A percentile compares a stretch with the other conserved stretches of the same genome.
Conservation (phyloP, 2,888 invertebrate species). For the Hedychridium roseum region DNA sequence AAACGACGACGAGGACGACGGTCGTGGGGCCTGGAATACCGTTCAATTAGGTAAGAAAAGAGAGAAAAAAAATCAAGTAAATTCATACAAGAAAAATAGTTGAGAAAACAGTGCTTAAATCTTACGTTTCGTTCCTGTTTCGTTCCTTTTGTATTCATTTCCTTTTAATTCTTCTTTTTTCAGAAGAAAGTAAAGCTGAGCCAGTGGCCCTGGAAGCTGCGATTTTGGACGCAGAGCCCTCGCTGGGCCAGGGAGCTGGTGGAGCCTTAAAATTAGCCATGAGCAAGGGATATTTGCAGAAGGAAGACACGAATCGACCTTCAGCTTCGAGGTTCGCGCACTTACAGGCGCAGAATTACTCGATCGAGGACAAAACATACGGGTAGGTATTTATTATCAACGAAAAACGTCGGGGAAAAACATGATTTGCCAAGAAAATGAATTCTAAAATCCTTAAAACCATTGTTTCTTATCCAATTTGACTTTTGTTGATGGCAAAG, state of each 20-base stretch:
- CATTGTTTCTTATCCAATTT: too few species aligned
- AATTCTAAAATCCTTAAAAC: too few species aligned
- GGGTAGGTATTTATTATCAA: constrained; percentile 65
- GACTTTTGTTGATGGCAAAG: too few species aligned
- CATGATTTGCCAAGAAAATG: too few species aligned
- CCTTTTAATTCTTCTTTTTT: too few species aligned
- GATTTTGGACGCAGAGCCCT: constrained; percentile 91
- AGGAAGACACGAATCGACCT: constrained; percentile 77
- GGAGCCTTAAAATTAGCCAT: constrained; percentile 90
- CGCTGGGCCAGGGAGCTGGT: constrained; percentile 89
- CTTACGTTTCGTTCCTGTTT: not conserved
- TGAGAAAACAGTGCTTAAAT: not conserved
- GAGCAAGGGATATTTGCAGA: constrained; percentile 93
- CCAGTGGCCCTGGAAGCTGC: constrained; percentile 69
- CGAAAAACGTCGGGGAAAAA: too few species aligned
- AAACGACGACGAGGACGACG: constrained; percentile 64
- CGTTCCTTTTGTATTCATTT: too few species aligned
- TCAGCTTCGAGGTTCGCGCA: constrained; percentile 78
- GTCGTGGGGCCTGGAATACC: constrained; percentile 82
- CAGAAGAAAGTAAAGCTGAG: constrained; percentile 62
- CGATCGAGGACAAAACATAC: constrained; percentile 80
- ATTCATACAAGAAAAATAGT: not conserved
- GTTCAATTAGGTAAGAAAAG: constrained; percentile 71
- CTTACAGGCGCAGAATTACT: constrained; percentile 81
- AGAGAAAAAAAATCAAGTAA: not conserved